Evolutionary conservation across 1,140 invertebrate species (phyloP), one percentile per base, ranked within the genome.

Genomic region (Chionoecetes opilio): DNA sequence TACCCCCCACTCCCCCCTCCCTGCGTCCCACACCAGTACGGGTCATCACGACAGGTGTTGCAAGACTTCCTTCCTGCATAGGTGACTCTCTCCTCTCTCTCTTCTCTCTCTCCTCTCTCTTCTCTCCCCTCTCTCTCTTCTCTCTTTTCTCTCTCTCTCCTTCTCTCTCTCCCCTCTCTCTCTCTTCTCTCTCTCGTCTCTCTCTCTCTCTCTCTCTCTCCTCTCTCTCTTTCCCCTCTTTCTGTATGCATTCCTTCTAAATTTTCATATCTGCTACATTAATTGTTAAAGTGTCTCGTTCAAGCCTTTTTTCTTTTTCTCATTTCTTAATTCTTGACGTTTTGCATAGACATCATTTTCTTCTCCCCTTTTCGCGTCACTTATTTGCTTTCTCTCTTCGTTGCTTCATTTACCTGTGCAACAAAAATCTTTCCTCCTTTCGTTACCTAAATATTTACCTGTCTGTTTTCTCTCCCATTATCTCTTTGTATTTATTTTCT

Each of bases 31-130:
- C 63, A 75, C 63, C 63, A n/a, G 63, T 26, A 75, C 63, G 63
- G 6, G 21, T 75, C 21, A 75, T 75, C 63, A 26, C 63, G 63
- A 75, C 63, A 75, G 63, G 63, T 75, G 63, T 17, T 26, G 63
- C 63, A 75, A 75, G 63, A 75, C 63, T 2, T 63, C 41, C 41
- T 46, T 46, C 41, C 41, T 46, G 41, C 41, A 46, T 46, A 8
- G 41, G 14, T 46, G 41, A 46, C 5, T n/a, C n/a, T n/a, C n/a
- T n/a, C n/a, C n/a, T 53, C 46, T 75, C n/a, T 75, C 63, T 75
- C 63, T 46, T 75, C 63, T n/a, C 63, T 75, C 63, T n/a, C 63
- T 75, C 63, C 41, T 75, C 63, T 75, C 63, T 75, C 63, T 75
- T 8, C n/a, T 1, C n/a, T 8, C n/a, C 63, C 26, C 53, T 63